Evolutionary conservation across 2,888 invertebrate species (phyloP).

Genomic region (Rutpela maculata): DNA sequence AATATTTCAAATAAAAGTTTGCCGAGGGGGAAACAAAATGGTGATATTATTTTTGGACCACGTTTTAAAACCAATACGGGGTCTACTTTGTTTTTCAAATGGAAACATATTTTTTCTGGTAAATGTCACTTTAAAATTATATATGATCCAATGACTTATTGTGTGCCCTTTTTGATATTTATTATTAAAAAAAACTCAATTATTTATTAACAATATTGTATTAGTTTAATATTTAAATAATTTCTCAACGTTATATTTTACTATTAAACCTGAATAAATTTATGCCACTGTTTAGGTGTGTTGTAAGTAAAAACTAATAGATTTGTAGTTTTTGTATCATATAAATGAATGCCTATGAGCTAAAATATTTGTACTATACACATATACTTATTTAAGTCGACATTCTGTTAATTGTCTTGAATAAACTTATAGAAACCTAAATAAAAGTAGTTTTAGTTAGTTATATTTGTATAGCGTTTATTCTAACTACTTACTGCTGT

Average conservation of each 20-base stretch:
- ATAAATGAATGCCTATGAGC: background rate
- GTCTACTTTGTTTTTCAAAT: no score
- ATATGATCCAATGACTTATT: background rate
- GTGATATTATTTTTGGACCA: no score
- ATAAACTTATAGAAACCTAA: background rate
- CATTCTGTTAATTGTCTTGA: background rate
- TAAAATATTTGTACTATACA: background rate
- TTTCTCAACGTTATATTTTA: background rate
- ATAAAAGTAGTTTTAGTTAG: background rate
- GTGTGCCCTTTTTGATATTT: background rate
- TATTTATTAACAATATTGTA: background rate
- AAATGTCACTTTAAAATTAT: no score
- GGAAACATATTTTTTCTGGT: no score
- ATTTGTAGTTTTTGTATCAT: background rate
- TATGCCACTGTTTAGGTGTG: background rate
- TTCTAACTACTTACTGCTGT: no score
- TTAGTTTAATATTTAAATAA: background rate
- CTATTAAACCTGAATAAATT: background rate
- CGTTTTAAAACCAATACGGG: no score
- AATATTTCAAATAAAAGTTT: no score
- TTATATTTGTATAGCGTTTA: background rate
- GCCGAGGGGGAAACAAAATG: no score
- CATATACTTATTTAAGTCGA: background rate
- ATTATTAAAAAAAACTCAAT: background rate
- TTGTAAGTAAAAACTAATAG: background rate